Conservation (phyloP, 2,113 vertebrate genomes). For the Emydocephalus ijimae region DNA sequence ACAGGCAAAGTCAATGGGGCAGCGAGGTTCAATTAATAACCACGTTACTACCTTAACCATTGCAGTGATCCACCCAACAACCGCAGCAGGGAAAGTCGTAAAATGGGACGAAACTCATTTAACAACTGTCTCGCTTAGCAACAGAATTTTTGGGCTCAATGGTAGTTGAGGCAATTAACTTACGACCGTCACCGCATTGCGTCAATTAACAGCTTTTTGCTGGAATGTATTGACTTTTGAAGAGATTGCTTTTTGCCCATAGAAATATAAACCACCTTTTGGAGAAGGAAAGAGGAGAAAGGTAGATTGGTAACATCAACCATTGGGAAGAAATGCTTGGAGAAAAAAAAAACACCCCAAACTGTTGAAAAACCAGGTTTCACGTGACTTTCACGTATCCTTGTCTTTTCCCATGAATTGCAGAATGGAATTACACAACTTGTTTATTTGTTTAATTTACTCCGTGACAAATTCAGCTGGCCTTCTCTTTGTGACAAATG, state of each 20-base stretch:
- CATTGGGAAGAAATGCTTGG: background rate
- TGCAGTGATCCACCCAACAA: too few species aligned
- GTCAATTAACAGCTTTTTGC: background rate
- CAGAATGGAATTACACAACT: background rate
- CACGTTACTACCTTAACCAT: too few species aligned
- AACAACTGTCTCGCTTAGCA: too few species aligned
- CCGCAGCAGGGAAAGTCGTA: too few species aligned
- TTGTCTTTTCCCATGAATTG: background rate
- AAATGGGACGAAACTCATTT: too few species aligned
- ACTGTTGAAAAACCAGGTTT: background rate
- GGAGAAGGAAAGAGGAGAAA: background rate
- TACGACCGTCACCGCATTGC: background rate
- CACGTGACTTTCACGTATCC: background rate
- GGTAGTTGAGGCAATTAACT: too few species aligned
- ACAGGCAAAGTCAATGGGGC: too few species aligned
- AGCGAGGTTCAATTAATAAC: too few species aligned
- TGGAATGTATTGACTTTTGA: background rate
- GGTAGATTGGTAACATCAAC: background rate
- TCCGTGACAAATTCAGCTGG: background rate
- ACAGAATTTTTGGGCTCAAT: too few species aligned
- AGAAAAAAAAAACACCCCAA: background rate
- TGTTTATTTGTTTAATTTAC: background rate
- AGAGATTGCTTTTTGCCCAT: background rate
- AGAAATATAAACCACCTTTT: background rate
- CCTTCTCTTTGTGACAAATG: background rate